A percentile compares a stretch with the other conserved stretches of the same genome.
These are phyloP conservation scores for Aramus guarauna DNA, from an alignment of 2,113 vertebrate species.

Conservation along the genomic window DNA sequence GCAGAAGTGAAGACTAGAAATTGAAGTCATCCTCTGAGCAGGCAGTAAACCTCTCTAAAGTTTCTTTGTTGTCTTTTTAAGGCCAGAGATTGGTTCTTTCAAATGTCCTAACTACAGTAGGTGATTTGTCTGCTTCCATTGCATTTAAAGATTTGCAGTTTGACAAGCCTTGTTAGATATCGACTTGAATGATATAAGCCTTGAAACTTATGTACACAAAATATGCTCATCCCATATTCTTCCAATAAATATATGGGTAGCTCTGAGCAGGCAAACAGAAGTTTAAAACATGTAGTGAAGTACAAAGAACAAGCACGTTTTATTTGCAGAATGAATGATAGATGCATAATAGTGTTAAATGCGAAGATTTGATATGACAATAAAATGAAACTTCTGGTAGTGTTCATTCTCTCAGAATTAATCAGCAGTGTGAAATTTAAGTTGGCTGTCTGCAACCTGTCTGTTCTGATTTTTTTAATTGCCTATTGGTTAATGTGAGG, in stretches of 20 bases:
- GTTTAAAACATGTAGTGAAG: neutral
- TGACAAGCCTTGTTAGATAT: neutral
- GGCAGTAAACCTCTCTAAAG: neutral
- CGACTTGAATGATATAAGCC: neutral
- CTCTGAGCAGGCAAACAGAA: neutral
- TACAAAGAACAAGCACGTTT: neutral
- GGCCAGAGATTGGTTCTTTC: neutral
- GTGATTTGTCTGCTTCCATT: neutral
- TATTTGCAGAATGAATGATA: neutral
- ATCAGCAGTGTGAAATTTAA: constrained; percentile 22
- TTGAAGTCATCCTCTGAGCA: neutral
- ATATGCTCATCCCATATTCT: neutral
- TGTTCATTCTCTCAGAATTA: constrained; percentile 15
- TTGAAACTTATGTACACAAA: neutral
- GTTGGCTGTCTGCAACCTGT: neutral
- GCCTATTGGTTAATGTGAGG: neutral
- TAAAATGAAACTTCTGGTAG: constrained; percentile 10
- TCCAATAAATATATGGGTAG: neutral
- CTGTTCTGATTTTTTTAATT: constrained; percentile 22
- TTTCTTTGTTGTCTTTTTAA: neutral
- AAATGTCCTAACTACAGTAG: neutral
- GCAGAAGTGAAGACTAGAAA: neutral
- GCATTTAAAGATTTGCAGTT: neutral
- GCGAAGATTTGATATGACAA: neutral
- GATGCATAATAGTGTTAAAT: neutral